phyloP scores from a whole-genome alignment of 1,140 invertebrate genomes.

The Theocolax elegans region DNA sequence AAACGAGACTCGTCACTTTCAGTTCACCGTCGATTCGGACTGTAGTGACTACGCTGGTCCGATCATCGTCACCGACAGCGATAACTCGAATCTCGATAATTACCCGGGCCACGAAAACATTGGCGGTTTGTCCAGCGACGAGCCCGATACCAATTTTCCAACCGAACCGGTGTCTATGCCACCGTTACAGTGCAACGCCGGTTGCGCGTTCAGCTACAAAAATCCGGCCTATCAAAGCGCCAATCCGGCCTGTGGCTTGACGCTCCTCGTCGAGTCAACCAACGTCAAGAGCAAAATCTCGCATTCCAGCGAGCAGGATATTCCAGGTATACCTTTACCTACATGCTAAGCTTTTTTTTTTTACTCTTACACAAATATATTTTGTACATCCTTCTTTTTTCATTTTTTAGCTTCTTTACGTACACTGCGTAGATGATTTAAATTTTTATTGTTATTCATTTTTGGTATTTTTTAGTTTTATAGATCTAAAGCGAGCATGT shows the following conservation, averaged over 20 bases:
- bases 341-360: too few relatives aligned
- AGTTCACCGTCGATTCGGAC: constrained; percentile 63
- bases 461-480: too few relatives aligned
- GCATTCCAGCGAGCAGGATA: constrained; percentile 65
- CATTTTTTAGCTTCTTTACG: too few relatives aligned
- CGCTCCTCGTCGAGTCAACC: neutral
- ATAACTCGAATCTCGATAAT: neutral
- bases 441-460: too few relatives aligned
- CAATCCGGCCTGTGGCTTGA: constrained; percentile 68
- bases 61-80: constrained; percentile 44
- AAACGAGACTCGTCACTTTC: constrained; percentile 66
- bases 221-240: constrained; percentile 81
- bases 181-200: constrained; percentile 60
- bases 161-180: constrained; percentile 72
- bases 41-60: constrained; percentile 48
- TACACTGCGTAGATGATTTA: too few relatives aligned
- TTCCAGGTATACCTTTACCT: constrained; percentile 59
- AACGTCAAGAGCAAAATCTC: constrained; percentile 54
- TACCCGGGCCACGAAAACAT: neutral
- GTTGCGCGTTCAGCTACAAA: constrained; percentile 74
- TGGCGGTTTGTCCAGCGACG: constrained; percentile 46
- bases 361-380: too few relatives aligned
- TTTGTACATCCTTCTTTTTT: too few relatives aligned
- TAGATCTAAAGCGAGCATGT: too few relatives aligned
- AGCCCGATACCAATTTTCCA: constrained; percentile 59